Evolutionary conservation across 2,113 vertebrate genomes (phyloP).

Genomic region (Peromyscus californicus): DNA sequence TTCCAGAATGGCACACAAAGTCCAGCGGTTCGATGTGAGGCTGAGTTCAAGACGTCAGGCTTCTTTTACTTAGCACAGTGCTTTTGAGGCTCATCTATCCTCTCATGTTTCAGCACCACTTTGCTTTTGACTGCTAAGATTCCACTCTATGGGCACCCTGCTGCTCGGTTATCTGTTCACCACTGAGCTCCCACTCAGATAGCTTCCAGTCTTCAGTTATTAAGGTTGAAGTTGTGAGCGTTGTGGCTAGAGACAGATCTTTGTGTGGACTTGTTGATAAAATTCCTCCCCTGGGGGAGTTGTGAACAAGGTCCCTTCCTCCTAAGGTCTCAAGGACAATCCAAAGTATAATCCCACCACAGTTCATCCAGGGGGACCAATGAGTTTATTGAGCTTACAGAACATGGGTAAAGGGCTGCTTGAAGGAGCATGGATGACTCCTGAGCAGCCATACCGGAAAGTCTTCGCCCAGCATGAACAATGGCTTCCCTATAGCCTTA

Average conservation of each 20-base stretch:
- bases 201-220: background rate
- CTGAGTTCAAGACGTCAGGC: background rate
- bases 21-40: background rate
- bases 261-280: background rate
- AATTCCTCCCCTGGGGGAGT: background rate
- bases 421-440: too few relatives aligned
- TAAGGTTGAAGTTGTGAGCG: background rate
- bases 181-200: background rate
- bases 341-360: background rate
- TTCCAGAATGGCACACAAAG: conserved; percentile 21
- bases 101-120: background rate
- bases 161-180: background rate
- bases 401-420: background rate
- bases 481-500: background rate
- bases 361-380: background rate
- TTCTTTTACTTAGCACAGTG: background rate
- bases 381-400: background rate
- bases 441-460: background rate
- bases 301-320: background rate
- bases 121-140: background rate
- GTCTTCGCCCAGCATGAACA: background rate
- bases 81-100: background rate
- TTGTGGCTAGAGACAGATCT: background rate
- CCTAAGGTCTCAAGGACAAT: background rate
- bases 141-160: background rate